Conservation (phyloP, 2,113 vertebrate species). For the Vulpes lagopus region DNA sequence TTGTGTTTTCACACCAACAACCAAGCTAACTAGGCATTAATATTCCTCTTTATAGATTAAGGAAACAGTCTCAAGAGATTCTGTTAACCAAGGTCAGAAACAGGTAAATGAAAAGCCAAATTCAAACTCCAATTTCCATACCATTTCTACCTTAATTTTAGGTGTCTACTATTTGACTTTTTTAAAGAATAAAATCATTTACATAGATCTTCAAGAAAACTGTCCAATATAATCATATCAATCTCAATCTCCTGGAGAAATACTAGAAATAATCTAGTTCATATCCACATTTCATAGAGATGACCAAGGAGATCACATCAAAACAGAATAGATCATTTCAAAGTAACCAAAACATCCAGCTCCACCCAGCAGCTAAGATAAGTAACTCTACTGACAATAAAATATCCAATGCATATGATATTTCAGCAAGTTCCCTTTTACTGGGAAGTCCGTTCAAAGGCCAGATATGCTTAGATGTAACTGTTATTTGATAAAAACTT, state of each 20-base stretch:
- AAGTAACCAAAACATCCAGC: background rate
- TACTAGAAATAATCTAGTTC: background rate
- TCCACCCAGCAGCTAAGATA: background rate
- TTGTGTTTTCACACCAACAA: background rate
- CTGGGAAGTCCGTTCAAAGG: background rate
- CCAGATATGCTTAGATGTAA: background rate
- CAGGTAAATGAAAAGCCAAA: background rate
- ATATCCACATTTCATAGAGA: background rate
- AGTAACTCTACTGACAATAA: background rate
- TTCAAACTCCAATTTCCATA: background rate
- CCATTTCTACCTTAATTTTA: conserved; percentile 15
- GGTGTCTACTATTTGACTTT: background rate
- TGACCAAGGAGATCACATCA: background rate
- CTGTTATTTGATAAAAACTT: background rate
- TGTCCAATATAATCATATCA: background rate
- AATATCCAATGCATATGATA: background rate
- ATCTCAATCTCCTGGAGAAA: background rate
- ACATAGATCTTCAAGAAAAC: background rate
- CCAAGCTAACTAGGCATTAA: background rate
- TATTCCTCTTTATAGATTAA: background rate
- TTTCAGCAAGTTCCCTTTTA: background rate
- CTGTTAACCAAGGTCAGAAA: background rate
- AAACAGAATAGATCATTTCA: background rate
- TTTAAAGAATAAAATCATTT: background rate
- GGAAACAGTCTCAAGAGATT: background rate